Conservation (phyloP, 2,113 vertebrate species). For the Hippolais icterina region DNA sequence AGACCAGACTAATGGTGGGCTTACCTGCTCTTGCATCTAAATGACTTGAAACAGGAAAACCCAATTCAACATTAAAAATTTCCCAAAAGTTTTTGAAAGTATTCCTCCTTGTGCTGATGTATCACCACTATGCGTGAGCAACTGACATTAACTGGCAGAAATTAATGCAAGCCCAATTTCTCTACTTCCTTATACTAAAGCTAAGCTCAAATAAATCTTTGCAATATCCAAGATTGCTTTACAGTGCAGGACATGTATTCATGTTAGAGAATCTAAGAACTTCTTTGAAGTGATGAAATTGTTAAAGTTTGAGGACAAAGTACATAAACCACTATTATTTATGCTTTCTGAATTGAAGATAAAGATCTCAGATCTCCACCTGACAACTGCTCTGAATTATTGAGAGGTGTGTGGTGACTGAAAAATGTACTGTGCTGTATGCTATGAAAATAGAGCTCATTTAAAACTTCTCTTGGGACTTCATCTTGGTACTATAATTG, state of each 20-base stretch:
- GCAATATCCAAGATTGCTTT: background rate
- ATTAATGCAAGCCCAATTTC: background rate
- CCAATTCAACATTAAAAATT: background rate
- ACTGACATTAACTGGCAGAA: background rate
- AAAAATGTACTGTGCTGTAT: background rate
- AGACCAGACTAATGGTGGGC: background rate
- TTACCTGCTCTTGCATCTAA: background rate
- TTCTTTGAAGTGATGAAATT: background rate
- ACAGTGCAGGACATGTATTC: background rate
- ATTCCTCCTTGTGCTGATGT: background rate
- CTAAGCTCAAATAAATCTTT: background rate
- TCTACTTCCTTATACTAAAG: background rate
- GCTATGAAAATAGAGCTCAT: background rate
- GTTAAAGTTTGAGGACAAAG: background rate
- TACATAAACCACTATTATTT: background rate
- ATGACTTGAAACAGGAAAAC: background rate
- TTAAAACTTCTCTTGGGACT: background rate
- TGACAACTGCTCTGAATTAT: background rate
- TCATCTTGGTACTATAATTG: slow-evolving; percentile 3
- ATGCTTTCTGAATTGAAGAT: background rate
- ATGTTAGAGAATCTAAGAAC: background rate
- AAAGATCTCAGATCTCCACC: background rate
- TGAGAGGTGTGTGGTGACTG: background rate
- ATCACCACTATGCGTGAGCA: background rate
- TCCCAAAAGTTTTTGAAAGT: background rate